Percentiles rank a stretch among this genome's conserved stretches.
Conservation (phyloP, 2,113 vertebrate species). For the Meleagris gallopavo region DNA sequence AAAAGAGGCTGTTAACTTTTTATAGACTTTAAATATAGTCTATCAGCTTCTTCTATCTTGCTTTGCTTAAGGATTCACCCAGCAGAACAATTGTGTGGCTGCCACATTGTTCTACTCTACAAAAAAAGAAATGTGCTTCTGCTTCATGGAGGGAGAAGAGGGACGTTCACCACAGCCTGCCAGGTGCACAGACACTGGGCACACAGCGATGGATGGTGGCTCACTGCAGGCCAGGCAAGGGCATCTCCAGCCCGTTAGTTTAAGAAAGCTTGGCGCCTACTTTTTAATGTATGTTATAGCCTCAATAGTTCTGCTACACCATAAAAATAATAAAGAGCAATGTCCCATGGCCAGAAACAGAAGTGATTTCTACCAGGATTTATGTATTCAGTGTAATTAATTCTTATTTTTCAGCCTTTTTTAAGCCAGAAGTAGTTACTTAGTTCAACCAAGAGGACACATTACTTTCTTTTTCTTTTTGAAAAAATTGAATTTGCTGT, state of each 20-base stretch:
- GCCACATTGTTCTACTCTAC: background rate
- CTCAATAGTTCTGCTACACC: slow-evolving; percentile 50
- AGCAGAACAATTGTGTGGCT: slow-evolving; percentile 24
- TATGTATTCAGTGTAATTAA: slow-evolving; percentile 8
- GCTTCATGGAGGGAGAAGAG: background rate
- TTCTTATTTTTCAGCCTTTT: background rate
- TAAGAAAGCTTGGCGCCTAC: background rate
- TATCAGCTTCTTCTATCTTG: slow-evolving; percentile 10
- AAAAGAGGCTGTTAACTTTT: slow-evolving; percentile 67
- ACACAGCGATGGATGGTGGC: background rate
- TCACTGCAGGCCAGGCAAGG: accelerated
- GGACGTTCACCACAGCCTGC: background rate
- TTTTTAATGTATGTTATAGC: slow-evolving; percentile 10
- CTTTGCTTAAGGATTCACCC: background rate
- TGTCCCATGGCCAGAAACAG: slow-evolving; percentile 55
- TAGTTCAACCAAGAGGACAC: background rate
- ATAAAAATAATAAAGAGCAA: slow-evolving; percentile 71
- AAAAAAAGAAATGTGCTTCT: background rate
- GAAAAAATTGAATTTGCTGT: background rate
- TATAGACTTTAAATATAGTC: slow-evolving; percentile 62
- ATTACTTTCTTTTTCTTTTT: background rate
- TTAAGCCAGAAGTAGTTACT: background rate
- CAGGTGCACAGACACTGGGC: background rate
- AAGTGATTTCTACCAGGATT: slow-evolving; percentile 23
- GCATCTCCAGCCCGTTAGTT: background rate